phyloP scores from a whole-genome alignment of 2,888 invertebrate genomes.

The Noctua fimbriata region DNA sequence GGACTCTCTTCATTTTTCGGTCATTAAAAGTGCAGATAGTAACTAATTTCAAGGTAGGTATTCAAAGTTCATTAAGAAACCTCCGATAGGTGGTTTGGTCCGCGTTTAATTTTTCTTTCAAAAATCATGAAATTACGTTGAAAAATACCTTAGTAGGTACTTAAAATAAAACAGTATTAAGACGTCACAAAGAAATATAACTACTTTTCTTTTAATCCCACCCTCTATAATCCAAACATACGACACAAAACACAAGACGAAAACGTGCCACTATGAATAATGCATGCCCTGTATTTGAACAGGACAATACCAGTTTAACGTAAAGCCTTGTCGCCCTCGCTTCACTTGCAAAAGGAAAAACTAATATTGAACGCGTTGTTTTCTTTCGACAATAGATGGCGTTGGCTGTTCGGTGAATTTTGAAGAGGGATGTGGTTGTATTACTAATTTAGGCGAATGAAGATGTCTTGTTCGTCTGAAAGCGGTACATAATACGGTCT shows the following conservation, averaged over 20 bases:
- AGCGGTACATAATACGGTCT: background rate
- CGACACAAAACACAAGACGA: conserved; percentile 69
- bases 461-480: background rate
- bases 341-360: conserved; percentile 70
- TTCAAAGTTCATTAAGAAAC: background rate
- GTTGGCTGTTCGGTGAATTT: conserved; percentile 55
- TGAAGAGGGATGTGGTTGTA: conserved; percentile 23
- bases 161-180: background rate
- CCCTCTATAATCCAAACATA: conserved; percentile 63
- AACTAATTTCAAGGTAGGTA: background rate
- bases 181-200: conserved; percentile 25
- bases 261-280: conserved; percentile 84
- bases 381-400: conserved; percentile 65
- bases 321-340: conserved; percentile 74
- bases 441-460: conserved; percentile 39
- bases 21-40: background rate
- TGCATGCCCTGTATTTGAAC: conserved; percentile 80
- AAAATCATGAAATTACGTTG: no score
- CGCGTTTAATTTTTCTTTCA: no score
- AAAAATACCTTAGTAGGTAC: background rate
- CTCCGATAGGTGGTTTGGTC: no score
- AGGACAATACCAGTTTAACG: conserved; percentile 82
- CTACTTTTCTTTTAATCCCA: conserved; percentile 28
- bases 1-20: background rate
- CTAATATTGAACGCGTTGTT: conserved; percentile 62